These are phyloP conservation scores for Centropyge bicolor DNA, from an alignment of 2,797 vertebrate genomes.

Conservation along the genomic window DNA sequence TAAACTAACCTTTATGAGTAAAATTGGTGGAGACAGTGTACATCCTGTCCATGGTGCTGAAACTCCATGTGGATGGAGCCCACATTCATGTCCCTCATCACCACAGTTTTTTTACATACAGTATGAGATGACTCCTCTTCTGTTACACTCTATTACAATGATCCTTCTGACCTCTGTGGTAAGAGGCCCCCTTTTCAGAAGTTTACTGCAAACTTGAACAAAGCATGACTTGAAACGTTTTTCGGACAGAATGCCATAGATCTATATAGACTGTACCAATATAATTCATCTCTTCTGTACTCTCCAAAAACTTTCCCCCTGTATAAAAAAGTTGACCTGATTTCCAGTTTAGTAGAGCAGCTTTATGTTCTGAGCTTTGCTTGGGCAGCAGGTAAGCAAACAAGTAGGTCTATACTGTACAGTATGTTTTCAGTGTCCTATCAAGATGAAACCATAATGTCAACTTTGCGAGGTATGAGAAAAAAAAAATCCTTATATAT, in stretches of 20 bases:
- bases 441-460: not conserved
- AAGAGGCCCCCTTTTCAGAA: not conserved
- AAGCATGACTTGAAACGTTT: not conserved
- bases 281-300: conserved; percentile 1
- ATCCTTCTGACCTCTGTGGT: no score
- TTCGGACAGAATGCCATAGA: not conserved
- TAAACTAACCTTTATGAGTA: not conserved
- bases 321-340: conserved; percentile 37
- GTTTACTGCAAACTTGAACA: not conserved
- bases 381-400: conserved; percentile 14
- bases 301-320: conserved; percentile 7
- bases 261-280: not conserved
- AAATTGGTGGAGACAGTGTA: not conserved
- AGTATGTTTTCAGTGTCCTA: not conserved
- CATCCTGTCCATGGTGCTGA: conserved; percentile 61
- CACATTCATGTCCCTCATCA: not conserved
- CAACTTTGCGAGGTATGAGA: not conserved
- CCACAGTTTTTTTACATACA: not conserved
- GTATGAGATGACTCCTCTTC: not conserved
- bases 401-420: conserved; percentile 1
- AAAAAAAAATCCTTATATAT: not conserved
- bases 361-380: conserved; percentile 21
- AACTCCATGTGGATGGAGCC: not conserved
- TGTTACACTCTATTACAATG: no score
- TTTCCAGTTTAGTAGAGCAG: conserved; percentile 26